Percentiles rank a stretch among this genome's conserved stretches.
Conservation (phyloP, 2,888 invertebrate genomes). For the Tubulanus polymorphus region DNA sequence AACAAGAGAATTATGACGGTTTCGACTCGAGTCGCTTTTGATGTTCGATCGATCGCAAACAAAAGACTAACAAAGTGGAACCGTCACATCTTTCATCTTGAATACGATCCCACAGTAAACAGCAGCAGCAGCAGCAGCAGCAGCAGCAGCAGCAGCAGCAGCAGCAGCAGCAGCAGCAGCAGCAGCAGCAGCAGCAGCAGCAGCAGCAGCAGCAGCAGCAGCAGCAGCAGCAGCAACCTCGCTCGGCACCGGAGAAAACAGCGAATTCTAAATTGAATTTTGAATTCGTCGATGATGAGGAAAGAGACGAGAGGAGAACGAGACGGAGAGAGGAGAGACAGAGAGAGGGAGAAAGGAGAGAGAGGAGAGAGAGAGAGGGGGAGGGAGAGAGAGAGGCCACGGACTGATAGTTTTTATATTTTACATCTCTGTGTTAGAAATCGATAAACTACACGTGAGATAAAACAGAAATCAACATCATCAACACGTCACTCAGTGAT, state of each 20-base stretch:
- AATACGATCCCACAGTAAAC: not conserved
- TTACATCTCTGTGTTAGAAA: too few relatives aligned
- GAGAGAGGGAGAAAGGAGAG: not conserved
- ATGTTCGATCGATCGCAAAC: too few relatives aligned
- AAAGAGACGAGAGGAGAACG: slow-evolving; percentile 3
- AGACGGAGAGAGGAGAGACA: not conserved
- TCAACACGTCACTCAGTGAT: too few relatives aligned
- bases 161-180: not conserved
- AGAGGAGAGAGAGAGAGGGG: slow-evolving; percentile 3
- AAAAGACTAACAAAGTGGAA: too few relatives aligned
- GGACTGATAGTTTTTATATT: too few relatives aligned
- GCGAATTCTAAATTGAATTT: not conserved
- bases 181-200: not conserved
- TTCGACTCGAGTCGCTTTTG: too few relatives aligned
- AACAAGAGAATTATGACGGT: too few relatives aligned
- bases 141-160: not conserved
- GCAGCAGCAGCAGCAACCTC: too few relatives aligned
- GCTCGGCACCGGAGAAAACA: too few relatives aligned
- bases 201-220: not conserved
- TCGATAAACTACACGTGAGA: too few relatives aligned
- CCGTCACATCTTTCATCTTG: too few relatives aligned
- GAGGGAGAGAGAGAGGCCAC: slow-evolving; percentile 3
- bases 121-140: not conserved
- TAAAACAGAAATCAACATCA: too few relatives aligned
- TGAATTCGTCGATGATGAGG: not conserved